Percentiles rank a stretch among this genome's conserved stretches.
Evolutionary conservation across 2,888 invertebrate species (phyloP).

Genomic region (Cerceris ruficornis): DNA sequence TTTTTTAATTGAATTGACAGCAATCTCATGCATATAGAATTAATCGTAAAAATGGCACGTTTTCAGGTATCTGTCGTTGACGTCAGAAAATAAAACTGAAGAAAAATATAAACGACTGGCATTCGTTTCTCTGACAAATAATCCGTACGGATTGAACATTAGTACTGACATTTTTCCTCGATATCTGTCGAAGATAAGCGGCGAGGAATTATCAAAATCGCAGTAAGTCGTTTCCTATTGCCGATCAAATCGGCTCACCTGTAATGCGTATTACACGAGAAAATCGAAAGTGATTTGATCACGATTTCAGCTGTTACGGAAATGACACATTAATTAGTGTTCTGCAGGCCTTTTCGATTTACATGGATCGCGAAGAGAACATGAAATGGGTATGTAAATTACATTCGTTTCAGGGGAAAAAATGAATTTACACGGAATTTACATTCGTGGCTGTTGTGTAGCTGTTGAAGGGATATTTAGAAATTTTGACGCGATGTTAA

Average conservation of each 20-base stretch:
- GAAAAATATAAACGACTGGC: neutral
- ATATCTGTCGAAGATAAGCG: slow-evolving; percentile 29
- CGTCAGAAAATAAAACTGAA: slow-evolving; percentile 7
- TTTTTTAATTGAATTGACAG: neutral
- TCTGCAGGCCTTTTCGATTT: slow-evolving; percentile 12
- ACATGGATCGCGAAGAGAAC: slow-evolving; percentile 36
- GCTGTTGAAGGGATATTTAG: neutral
- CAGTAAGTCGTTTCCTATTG: neutral
- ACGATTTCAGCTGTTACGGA: slow-evolving; percentile 6
- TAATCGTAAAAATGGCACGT: neutral
- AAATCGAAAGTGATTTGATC: neutral
- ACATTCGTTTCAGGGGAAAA: neutral
- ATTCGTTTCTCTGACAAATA: slow-evolving; percentile 19
- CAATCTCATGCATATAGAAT: neutral
- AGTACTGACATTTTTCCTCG: slow-evolving; percentile 10
- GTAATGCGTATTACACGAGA: neutral
- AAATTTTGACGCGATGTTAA: neutral
- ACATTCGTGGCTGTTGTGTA: neutral
- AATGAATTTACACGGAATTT: too few relatives aligned
- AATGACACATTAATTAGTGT: slow-evolving; percentile 6
- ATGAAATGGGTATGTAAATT: slow-evolving; percentile 46
- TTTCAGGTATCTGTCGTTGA: slow-evolving; percentile 31
- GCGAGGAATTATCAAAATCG: neutral
- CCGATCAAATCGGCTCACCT: neutral
- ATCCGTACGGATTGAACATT: slow-evolving; percentile 29